Evolutionary conservation across 2,113 vertebrate species (phyloP), one percentile per base, ranked within the genome.

Genomic region (Oreamnos americanus): DNA sequence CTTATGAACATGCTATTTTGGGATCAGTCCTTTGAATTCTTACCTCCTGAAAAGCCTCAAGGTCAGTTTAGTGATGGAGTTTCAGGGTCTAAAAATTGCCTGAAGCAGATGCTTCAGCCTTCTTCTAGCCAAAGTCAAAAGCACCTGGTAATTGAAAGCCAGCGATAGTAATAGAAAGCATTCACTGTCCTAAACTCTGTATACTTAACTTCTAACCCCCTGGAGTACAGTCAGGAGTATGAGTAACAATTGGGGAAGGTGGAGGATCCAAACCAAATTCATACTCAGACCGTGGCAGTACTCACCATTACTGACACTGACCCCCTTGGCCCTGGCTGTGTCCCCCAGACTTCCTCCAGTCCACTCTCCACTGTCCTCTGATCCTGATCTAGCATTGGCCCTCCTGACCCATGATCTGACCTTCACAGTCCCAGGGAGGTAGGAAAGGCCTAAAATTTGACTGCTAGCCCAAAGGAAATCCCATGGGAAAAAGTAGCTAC

Each of bases 311-410:
- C 36, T 64, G 15, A 49, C 3, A 3, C 4, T 25, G 47, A 51
- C 9, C 5, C 11, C 7, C 12, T 43, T 17, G 62, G 21, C n/a
- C 53, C 30, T 94, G 74, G 49, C 74, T 60, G 11, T 89, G 57
- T 7, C 7, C 57, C 21, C 16, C 19, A 79, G 21, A 55, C 36
- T 57, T 71, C n/a, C 28, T 89, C 23, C 5, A 43, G 23, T 15
- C 16, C 33, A 71, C 12, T 55, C n/a, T 71, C n/a, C 57, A 71
- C 85, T 26, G 2, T 43, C 79, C 81, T 89, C 30, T 55, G 19
- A 16, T 45, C 9, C 26, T 28, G 28, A 1, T 10, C 4, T 28
- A 86, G 6, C 1, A 23, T 49, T 21, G 3, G 0, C 2, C 8
- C 8, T 47, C 19, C 21, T 30, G 1, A 71, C 9, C 49, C 25